These are phyloP conservation scores for Cryptus viduatorius DNA, from an alignment of 2,888 invertebrate species.

Conservation along the genomic window DNA sequence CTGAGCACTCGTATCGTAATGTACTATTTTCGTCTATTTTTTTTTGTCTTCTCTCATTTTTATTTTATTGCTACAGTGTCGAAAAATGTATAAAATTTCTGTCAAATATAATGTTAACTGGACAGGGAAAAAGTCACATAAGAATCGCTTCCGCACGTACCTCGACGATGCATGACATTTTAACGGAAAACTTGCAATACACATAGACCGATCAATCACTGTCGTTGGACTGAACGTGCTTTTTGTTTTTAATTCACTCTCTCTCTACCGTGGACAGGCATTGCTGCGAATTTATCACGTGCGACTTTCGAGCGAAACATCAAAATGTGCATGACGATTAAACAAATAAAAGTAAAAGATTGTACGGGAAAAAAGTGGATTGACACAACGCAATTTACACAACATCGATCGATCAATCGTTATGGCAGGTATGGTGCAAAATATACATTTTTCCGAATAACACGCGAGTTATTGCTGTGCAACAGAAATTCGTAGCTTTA, in stretches of 20 bases:
- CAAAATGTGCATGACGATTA: slow-evolving; percentile 9
- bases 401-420: slow-evolving; percentile 31
- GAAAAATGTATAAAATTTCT: neutral
- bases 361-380: neutral
- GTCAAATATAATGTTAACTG: neutral
- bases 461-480: neutral
- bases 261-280: slow-evolving; percentile 7
- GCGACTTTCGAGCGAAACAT: slow-evolving; percentile 9
- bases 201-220: slow-evolving; percentile 18
- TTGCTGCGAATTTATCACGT: slow-evolving; percentile 2
- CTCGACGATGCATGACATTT: neutral
- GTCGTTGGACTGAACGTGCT: neutral
- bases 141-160: neutral
- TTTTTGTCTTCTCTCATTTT: neutral
- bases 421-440: neutral
- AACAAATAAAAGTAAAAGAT: slow-evolving; percentile 8
- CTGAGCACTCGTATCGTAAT: no score
- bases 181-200: neutral
- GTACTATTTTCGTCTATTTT: neutral
- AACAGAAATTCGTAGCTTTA: neutral
- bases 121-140: neutral
- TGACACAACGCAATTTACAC: neutral
- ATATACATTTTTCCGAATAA: neutral
- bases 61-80: neutral
- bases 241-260: neutral